Percentiles rank a stretch among this genome's conserved stretches.
Conservation (phyloP, 1,140 invertebrate species). For the Drosophila teissieri region DNA sequence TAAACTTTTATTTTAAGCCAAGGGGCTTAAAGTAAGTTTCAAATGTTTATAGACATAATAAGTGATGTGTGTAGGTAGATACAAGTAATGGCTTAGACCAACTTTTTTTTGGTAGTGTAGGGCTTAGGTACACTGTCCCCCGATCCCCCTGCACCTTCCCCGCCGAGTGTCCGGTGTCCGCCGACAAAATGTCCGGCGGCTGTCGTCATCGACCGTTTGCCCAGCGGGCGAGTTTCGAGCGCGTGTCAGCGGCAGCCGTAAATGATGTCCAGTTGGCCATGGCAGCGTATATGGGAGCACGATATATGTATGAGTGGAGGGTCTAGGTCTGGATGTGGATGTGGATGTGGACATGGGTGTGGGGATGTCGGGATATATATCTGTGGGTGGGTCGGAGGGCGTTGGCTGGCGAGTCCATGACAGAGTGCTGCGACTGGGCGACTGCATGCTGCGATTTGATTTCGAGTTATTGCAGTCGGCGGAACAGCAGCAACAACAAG, state of each 20-base stretch:
- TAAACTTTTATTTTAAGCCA: too few species aligned
- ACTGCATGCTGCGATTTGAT: conserved; percentile 73
- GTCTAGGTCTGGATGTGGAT: neutral
- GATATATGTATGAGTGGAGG: neutral
- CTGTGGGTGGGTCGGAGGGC: conserved; percentile 51
- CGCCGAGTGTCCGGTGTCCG: conserved; percentile 27
- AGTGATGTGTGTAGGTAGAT: neutral
- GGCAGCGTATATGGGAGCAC: conserved; percentile 5
- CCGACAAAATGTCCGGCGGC: conserved; percentile 31
- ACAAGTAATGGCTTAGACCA: neutral
- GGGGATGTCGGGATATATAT: conserved; percentile 21
- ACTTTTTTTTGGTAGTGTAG: conserved; percentile 15
- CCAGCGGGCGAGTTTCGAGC: conserved; percentile 62
- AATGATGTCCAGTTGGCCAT: conserved; percentile 68
- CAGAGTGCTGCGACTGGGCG: conserved; percentile 58
- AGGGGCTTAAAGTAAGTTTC: too few species aligned
- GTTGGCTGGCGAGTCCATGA: conserved; percentile 59
- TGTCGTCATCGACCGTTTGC: conserved; percentile 45
- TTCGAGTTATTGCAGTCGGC: conserved; percentile 71
- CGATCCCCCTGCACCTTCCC: neutral
- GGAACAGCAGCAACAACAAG: conserved; percentile 17
- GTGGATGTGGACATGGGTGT: neutral
- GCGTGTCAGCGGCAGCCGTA: conserved; percentile 77
- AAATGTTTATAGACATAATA: too few species aligned
- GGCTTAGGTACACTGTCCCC: neutral